Evolutionary conservation across 2,888 invertebrate species (phyloP).

Genomic region (Papilio protenor): DNA sequence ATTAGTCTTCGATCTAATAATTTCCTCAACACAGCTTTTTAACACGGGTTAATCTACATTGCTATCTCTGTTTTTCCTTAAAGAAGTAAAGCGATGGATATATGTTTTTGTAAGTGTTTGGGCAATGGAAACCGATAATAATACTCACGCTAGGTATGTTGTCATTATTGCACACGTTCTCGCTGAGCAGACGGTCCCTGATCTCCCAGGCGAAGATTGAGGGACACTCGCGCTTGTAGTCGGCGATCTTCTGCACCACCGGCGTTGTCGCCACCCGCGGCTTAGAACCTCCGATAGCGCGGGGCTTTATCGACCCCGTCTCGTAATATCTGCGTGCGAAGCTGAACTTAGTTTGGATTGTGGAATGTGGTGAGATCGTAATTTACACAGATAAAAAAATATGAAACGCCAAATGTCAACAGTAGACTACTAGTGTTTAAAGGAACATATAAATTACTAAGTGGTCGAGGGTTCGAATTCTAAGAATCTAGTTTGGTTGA

Average conservation of each 20-base stretch:
- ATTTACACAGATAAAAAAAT: slow-evolving; percentile 36
- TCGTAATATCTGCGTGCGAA: slow-evolving; percentile 94
- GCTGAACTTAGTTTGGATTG: slow-evolving; percentile 79
- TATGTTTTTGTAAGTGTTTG: background rate
- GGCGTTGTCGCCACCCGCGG: slow-evolving; percentile 97
- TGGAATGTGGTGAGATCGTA: slow-evolving; percentile 62
- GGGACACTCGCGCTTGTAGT: slow-evolving; percentile 98
- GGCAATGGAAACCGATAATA: background rate
- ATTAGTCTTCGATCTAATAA: background rate
- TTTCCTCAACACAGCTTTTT: no score
- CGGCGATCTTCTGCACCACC: slow-evolving; percentile 97
- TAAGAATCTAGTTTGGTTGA: no score
- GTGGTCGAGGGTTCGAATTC: no score
- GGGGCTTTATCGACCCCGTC: slow-evolving; percentile 98
- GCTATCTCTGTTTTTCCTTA: background rate
- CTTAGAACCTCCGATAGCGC: slow-evolving; percentile 98
- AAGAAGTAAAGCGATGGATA: background rate
- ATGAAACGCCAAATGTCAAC: background rate
- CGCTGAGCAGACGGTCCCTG: slow-evolving; percentile 95
- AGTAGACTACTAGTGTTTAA: no score
- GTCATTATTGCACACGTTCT: slow-evolving; percentile 98
- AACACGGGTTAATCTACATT: background rate
- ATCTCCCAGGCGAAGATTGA: slow-evolving; percentile 99
- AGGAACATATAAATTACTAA: no score
- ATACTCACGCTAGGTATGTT: slow-evolving; percentile 98